A percentile compares a stretch with the other conserved stretches of the same genome.
phyloP scores from a whole-genome alignment of 2,888 invertebrate species.

The Caenorhabditis zanzibari region DNA sequence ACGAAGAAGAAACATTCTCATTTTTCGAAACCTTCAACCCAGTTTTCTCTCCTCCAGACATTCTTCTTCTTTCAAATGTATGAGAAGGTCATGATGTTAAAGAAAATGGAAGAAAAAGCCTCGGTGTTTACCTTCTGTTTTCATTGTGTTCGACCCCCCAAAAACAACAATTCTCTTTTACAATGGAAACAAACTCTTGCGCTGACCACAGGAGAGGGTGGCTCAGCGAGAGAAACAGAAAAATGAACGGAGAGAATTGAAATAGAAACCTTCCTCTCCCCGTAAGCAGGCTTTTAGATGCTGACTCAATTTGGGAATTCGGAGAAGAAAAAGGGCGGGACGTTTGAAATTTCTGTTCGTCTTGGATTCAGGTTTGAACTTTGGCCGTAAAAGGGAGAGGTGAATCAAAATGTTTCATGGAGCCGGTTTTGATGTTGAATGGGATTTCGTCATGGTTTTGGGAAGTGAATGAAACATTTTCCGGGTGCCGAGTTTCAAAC shows the following conservation, averaged over 20 bases:
- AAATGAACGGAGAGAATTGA: constrained; percentile 27
- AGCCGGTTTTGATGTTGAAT: background rate
- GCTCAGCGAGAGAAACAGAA: background rate
- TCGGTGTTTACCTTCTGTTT: constrained; percentile 40
- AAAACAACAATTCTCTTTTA: constrained; percentile 15
- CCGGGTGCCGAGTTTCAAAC: too few species aligned
- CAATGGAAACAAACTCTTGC: constrained; percentile 49
- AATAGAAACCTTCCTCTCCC: constrained; percentile 37
- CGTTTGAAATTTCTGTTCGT: background rate
- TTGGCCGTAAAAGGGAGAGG: background rate
- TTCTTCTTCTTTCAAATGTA: constrained; percentile 17
- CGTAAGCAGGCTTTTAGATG: constrained; percentile 43
- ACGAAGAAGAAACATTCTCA: constrained; percentile 41
- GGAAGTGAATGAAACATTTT: too few species aligned
- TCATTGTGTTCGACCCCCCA: constrained; percentile 50
- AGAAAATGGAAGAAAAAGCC: constrained; percentile 38
- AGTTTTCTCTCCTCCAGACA: constrained; percentile 33
- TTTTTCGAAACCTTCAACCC: constrained; percentile 27
- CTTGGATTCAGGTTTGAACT: constrained; percentile 9
- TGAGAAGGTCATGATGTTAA: constrained; percentile 43
- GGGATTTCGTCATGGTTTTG: background rate
- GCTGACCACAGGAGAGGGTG: background rate
- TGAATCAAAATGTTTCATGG: constrained; percentile 19
- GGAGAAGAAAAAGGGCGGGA: background rate
- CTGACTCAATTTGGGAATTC: constrained; percentile 27